Evolutionary conservation across 2,888 invertebrate genomes (phyloP).

Genomic region (Drosophila falleni): DNA sequence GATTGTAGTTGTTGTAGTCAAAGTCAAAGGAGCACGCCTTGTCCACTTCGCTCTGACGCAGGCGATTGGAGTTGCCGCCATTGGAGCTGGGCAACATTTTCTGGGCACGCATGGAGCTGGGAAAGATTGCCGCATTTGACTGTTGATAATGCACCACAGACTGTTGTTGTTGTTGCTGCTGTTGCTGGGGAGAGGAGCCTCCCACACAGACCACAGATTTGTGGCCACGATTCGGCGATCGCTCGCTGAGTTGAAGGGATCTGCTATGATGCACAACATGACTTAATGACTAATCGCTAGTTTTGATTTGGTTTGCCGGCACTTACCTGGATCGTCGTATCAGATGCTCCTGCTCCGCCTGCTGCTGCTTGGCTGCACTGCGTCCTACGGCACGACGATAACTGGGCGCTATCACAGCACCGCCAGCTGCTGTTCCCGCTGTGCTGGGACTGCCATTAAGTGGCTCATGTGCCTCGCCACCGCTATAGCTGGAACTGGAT

Average conservation of each 20-base stretch:
- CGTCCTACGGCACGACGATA: slow-evolving; percentile 81
- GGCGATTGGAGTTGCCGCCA: slow-evolving; percentile 41
- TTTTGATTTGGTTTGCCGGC: background rate
- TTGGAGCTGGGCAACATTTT: slow-evolving; percentile 55
- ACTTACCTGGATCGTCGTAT: slow-evolving; percentile 85
- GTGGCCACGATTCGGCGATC: slow-evolving; percentile 86
- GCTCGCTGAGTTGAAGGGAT: slow-evolving; percentile 89
- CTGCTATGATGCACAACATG: slow-evolving; percentile 71
- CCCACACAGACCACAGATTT: slow-evolving; percentile 83
- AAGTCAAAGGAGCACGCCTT: slow-evolving; percentile 85
- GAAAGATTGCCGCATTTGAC: slow-evolving; percentile 72
- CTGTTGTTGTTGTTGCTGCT: slow-evolving; percentile 34
- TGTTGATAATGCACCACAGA: slow-evolving; percentile 48
- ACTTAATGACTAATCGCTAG: slow-evolving; percentile 7
- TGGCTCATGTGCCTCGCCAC: slow-evolving; percentile 73
- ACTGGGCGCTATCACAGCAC: slow-evolving; percentile 19
- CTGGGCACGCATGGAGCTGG: slow-evolving; percentile 79
- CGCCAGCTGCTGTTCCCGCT: slow-evolving; percentile 17
- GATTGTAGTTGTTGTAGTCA: slow-evolving; percentile 83
- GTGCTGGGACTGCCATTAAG: slow-evolving; percentile 43
- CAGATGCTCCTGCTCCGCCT: slow-evolving; percentile 83
- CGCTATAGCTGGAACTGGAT: slow-evolving; percentile 85
- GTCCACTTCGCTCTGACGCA: slow-evolving; percentile 80
- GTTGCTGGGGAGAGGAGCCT: slow-evolving; percentile 45
- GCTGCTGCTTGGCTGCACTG: slow-evolving; percentile 65